A percentile compares a stretch with the other conserved stretches of the same genome.
Evolutionary conservation across 2,113 vertebrate species (phyloP).

Genomic region (Poeciliopsis occidentalis): DNA sequence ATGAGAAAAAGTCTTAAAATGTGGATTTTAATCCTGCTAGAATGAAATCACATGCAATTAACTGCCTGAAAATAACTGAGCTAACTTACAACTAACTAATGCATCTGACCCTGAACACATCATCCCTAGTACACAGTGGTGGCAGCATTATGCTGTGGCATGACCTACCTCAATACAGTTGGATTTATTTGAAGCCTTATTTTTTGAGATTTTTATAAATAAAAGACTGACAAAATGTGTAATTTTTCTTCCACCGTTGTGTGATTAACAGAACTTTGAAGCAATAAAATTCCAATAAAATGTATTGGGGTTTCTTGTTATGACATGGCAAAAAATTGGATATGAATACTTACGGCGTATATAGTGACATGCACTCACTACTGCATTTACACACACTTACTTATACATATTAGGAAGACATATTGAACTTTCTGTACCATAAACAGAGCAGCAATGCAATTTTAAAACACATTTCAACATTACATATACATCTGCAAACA

Average conservation of each 20-base stretch:
- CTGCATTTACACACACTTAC: too few relatives aligned
- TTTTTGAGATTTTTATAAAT: background rate
- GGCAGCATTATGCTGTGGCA: background rate
- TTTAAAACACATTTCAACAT: constrained; percentile 10
- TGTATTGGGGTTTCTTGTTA: background rate
- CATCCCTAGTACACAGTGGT: background rate
- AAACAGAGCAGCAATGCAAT: background rate
- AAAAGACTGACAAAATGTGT: background rate
- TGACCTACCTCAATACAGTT: background rate
- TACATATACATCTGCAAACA: background rate
- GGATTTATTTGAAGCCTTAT: background rate
- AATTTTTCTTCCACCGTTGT: background rate
- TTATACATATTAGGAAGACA: too few relatives aligned
- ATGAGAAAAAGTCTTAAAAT: background rate
- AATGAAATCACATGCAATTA: background rate
- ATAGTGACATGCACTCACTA: background rate
- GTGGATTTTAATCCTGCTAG: too few relatives aligned
- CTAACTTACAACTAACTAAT: background rate
- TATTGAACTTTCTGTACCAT: too few relatives aligned
- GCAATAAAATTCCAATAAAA: background rate
- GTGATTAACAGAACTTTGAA: background rate
- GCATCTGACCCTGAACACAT: background rate
- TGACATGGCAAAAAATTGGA: background rate
- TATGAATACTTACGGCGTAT: background rate
- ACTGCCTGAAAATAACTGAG: background rate